A percentile compares a stretch with the other conserved stretches of the same genome.
Conservation (phyloP, 2,113 vertebrate genomes). For the Bujurquina vittata region DNA sequence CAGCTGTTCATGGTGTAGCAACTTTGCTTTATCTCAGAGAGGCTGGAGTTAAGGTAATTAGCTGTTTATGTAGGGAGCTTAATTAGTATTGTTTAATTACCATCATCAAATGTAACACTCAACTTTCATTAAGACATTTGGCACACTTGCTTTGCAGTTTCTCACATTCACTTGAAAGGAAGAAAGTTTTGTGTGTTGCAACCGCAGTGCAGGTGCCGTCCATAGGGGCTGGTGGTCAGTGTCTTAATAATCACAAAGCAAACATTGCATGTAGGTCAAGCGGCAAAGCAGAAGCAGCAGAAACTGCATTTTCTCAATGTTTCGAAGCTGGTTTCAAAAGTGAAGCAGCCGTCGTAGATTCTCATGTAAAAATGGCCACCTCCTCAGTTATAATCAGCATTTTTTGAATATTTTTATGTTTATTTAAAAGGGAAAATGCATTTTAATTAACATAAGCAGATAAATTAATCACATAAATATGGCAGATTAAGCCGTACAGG, state of each 20-base stretch:
- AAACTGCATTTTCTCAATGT: background rate
- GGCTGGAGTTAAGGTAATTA: constrained; percentile 66
- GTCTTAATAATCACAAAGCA: constrained; percentile 4
- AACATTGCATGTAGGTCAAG: background rate
- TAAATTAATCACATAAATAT: background rate
- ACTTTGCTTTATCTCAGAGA: constrained; percentile 46
- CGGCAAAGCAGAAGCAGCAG: background rate
- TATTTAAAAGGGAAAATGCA: background rate
- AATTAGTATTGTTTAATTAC: constrained; percentile 78
- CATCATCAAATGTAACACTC: constrained; percentile 64
- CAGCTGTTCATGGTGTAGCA: constrained; percentile 37
- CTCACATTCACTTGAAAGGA: constrained; percentile 26
- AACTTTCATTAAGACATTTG: constrained; percentile 41
- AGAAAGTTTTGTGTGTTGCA: background rate
- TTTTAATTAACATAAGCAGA: background rate
- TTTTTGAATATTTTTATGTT: background rate
- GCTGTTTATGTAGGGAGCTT: constrained; percentile 62
- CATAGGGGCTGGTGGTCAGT: background rate
- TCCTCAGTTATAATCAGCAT: background rate
- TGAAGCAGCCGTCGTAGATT: background rate
- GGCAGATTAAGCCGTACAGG: background rate
- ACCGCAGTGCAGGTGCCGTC: background rate
- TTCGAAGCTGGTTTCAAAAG: background rate
- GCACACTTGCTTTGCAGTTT: constrained; percentile 40
- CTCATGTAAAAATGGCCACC: background rate